Evolutionary conservation across 53 echinoderm and acorn worm genomes (phyloP), one percentile per base, ranked within the genome.

Genomic region (Echinarachnius parma): DNA sequence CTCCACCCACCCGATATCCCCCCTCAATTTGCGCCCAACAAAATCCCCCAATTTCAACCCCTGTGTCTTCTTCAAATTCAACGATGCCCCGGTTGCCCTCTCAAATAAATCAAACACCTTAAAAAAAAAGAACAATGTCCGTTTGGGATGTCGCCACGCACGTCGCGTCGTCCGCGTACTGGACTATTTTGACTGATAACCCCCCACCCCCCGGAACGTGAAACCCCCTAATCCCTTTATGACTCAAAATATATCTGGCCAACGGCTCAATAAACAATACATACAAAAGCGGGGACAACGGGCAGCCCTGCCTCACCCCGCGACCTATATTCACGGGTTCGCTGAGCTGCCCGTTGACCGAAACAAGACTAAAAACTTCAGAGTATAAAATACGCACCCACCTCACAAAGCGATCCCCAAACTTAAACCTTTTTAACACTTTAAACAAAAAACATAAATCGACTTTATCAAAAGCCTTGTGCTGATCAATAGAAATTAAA

Each of bases 381-480:
- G 61, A 32, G 53, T 75, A 82, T 15, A 82, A 45, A 31, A 82
- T 82, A 0, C 28, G 54, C 0, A 82, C 44, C 82, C 82, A 82
- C 28, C 5, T 42, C 35, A 75, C 44, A 63, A 82, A 64, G 18
- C 34, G 16, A 4, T 21, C 9, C 3, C 82, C 82, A 45, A 75
- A 82, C 4, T 75, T 82, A 1, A 82, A 28, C 16, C 20, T 63
- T 2, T 18, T 9, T 25, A 75, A 46, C 0, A 82, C n/a, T n/a
- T n/a, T n/a, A 27, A 63, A 36, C 21, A 75, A 16, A 46, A 82
- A 82, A 0, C 8, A 32, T 75, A 64, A 82, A 45, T 82, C 26
- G 1, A 82, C 82, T 27, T 82, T 82, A 64, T 82, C 82, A 64
- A 82, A 82, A 2, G 82, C 82, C 22, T 82, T 82, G 21, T 75